Evolutionary conservation across 2,797 vertebrate species (phyloP).

Genomic region (Cuculus canorus): DNA sequence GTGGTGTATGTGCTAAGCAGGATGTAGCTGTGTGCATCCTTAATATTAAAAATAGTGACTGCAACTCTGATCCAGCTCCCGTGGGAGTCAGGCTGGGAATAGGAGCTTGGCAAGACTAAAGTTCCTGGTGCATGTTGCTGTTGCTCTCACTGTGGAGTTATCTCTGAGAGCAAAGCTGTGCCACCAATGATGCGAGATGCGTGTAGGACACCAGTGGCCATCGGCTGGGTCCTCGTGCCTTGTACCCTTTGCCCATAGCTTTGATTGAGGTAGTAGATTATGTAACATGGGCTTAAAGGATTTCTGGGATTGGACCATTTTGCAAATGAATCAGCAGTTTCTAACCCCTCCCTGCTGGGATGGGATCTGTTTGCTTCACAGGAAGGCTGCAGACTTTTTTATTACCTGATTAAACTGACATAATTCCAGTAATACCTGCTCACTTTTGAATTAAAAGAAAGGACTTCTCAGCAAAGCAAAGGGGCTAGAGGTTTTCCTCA

Average conservation of each 20-base stretch:
- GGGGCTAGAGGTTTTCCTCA: neutral
- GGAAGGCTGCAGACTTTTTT: neutral
- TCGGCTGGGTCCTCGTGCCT: neutral
- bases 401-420: slow-evolving; percentile 9
- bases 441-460: neutral
- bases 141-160: fast-evolving
- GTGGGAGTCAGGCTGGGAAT: neutral
- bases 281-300: neutral
- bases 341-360: slow-evolving; percentile 46
- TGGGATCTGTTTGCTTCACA: slow-evolving; percentile 51
- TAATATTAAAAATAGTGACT: neutral
- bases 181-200: neutral
- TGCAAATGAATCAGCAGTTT: slow-evolving; percentile 64
- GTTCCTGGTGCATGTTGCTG: neutral
- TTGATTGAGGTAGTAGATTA: neutral
- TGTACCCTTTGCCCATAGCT: neutral
- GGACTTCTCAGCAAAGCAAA: neutral
- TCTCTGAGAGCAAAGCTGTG: neutral
- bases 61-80: neutral
- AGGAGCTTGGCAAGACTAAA: neutral
- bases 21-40: neutral
- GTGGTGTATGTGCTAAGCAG: neutral
- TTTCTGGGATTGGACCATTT: slow-evolving; percentile 4
- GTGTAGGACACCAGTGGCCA: too few relatives aligned
- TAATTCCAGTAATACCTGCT: neutral